A percentile compares a stretch with the other conserved stretches of the same genome.
Evolutionary conservation across 2,113 vertebrate species (phyloP).

Genomic region (Empidonax alnorum): DNA sequence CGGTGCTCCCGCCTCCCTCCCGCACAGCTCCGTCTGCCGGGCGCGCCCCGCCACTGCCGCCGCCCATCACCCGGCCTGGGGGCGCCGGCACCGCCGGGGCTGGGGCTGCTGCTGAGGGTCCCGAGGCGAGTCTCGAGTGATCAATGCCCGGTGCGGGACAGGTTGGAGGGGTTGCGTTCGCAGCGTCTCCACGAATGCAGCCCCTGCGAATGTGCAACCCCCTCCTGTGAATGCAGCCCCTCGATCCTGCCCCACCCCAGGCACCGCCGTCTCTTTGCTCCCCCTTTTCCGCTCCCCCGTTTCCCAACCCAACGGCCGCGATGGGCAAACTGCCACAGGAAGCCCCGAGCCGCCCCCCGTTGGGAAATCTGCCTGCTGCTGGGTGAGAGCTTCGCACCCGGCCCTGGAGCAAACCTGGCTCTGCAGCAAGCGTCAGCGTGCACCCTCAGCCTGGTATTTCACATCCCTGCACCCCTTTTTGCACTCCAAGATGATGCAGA

Average conservation of each 20-base stretch:
- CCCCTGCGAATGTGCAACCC: not conserved
- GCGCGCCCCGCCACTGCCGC: conserved; percentile 28
- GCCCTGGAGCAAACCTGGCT: fast-evolving
- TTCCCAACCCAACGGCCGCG: not conserved
- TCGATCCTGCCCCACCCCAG: not conserved
- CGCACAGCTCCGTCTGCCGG: conserved; percentile 68
- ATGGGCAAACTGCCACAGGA: conserved; percentile 58
- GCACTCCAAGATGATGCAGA: not conserved
- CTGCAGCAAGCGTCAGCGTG: not conserved
- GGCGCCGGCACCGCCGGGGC: not conserved
- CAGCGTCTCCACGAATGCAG: not conserved
- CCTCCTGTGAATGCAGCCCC: not conserved
- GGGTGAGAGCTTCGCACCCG: fast-evolving
- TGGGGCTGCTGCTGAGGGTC: not conserved
- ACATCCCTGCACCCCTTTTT: not conserved
- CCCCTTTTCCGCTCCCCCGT: not conserved
- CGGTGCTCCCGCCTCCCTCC: conserved; percentile 31
- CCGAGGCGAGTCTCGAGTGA: not conserved
- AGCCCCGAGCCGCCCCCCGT: not conserved
- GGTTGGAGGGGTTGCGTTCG: not conserved
- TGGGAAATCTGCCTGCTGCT: not conserved
- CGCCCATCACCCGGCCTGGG: not conserved
- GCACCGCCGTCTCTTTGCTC: not conserved
- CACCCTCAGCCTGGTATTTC: fast-evolving
- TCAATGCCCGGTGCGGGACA: not conserved